Base-by-base conservation (phyloP, 2,113 vertebrate species). In the Megaleporinus macrocephalus region DNA sequence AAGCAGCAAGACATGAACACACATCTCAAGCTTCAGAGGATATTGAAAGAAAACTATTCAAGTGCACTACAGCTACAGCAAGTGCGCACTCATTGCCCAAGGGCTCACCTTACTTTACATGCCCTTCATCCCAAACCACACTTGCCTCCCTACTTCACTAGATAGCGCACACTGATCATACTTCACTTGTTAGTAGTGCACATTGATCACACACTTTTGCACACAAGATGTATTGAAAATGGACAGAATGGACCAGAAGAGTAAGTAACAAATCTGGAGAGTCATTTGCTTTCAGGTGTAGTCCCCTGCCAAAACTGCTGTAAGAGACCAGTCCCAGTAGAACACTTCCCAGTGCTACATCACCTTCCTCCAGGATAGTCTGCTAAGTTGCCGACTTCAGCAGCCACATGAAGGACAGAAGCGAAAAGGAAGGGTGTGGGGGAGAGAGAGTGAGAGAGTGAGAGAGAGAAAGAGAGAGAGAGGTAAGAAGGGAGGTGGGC, bases 311-410 rank as follows among this genome's bases (percentile, higher is more conserved):
- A 16, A 18, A 41, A 11, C 15, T 9, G 20, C 18, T 29, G 5
- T 51, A 33, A 7, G 22, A 22, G 24, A 59, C 30, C 22, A 18
- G 65, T 47, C 41, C 74, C 49, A 18, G 68, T 24, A 33, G 53
- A 33, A 78, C 76, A 14, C 33, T 61, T 68, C 29, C 66, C 18
- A 36, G 75, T 73, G 65, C 70, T 36, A 66, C 76, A 65, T 84
- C 83, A 82, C 82, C 80, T 84, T 84, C 57, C 65, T 76, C 63
- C 55, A 53, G 71, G 13, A 51, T 15, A 51, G 63, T 55, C 51
- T n/a, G 47, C 80, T 72, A 66, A 44, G 72, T 57, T 63, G 62
- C 18, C n/a, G 53, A 49, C 70, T 77, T 49, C 61, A 68, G 76
- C 41, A 61, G 24, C 55, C 11, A 68, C 1, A 27, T 47, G 57